Conservation (phyloP, 2,888 invertebrate species). For the Protophormia terraenovae region DNA sequence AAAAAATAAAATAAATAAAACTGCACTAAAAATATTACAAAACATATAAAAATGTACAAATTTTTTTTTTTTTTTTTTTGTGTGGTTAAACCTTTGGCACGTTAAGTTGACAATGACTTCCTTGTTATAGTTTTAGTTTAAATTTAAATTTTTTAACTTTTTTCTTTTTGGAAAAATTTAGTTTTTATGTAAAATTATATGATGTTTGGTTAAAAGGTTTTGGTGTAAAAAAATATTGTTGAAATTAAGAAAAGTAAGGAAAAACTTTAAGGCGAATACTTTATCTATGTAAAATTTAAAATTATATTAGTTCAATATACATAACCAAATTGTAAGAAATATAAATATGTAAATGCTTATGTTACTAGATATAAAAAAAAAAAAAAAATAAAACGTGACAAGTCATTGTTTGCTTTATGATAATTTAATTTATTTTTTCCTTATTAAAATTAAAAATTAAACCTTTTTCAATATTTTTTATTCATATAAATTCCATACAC, state of each 20-base stretch:
- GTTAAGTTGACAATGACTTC: conserved; percentile 64
- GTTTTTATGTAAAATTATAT: conserved; percentile 29
- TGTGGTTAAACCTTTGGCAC: conserved; percentile 64
- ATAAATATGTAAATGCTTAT: not conserved
- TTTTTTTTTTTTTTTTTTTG: conserved; percentile 1
- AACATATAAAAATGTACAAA: conserved; percentile 27
- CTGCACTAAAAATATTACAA: too few species aligned
- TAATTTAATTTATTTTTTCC: conserved; percentile 22
- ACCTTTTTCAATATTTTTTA: not conserved
- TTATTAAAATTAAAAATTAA: not conserved
- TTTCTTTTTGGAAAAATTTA: too few species aligned
- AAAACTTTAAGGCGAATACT: conserved; percentile 11
- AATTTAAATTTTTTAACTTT: not conserved
- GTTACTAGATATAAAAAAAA: too few species aligned
- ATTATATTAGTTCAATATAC: not conserved
- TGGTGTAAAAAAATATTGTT: not conserved
- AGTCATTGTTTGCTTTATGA: conserved; percentile 24
- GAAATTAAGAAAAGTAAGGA: conserved; percentile 5
- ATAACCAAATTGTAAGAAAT: not conserved
- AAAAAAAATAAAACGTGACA: conserved; percentile 54
- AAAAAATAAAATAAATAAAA: conserved; percentile 9
- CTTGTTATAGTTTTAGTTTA: conserved; percentile 61
- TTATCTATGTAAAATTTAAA: too few species aligned
- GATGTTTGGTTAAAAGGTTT: not conserved
- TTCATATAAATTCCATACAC: not conserved